Percentiles rank a stretch among this genome's conserved stretches.
Conservation (phyloP, 2,888 invertebrate species). For the Ypsolopha scabrella region DNA sequence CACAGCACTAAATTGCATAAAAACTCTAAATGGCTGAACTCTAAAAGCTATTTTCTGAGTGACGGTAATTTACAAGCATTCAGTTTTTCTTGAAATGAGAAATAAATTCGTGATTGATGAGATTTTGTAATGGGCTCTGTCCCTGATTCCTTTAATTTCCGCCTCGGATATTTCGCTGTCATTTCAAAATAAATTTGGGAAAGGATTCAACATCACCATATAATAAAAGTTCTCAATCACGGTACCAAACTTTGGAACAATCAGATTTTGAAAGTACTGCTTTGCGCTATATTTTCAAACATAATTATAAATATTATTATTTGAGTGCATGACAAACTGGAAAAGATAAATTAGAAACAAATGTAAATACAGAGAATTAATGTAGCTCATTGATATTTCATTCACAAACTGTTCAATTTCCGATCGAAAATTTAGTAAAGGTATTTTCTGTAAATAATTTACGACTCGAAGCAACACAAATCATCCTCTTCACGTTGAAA, state of each 20-base stretch:
- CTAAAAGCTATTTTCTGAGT: too few species aligned
- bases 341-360: too few species aligned
- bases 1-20: too few species aligned
- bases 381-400: background rate
- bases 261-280: too few species aligned
- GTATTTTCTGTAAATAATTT: conserved; percentile 6
- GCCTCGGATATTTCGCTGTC: conserved; percentile 49
- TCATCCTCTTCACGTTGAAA: conserved; percentile 15
- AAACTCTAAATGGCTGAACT: too few species aligned
- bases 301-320: too few species aligned
- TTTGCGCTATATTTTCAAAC: too few species aligned
- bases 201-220: too few species aligned
- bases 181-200: conserved; percentile 28
- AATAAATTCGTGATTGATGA: conserved; percentile 43
- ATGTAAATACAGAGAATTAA: background rate
- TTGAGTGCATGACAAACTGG: too few species aligned
- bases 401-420: background rate
- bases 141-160: conserved; percentile 56
- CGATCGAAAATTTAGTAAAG: background rate
- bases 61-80: too few species aligned
- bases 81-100: conserved; percentile 7
- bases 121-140: conserved; percentile 52
- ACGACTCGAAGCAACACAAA: conserved; percentile 7
- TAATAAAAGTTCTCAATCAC: too few species aligned
- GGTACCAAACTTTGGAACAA: too few species aligned